Base-by-base conservation (phyloP, 1,140 invertebrate genomes). In the Meloidogyne hapla region DNA sequence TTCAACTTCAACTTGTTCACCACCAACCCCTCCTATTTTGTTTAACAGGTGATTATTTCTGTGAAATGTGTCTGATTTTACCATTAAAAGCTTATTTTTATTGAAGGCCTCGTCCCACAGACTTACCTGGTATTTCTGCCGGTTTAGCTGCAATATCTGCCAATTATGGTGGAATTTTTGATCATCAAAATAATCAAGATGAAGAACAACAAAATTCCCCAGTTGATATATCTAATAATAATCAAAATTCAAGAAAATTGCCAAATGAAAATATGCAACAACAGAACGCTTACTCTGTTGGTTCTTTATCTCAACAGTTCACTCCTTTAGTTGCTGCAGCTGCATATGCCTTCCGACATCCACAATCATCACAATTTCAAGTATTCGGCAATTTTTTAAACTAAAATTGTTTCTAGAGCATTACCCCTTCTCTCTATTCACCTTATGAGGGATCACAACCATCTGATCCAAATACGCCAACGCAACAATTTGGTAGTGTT, bases 111-210 rank as follows among this genome's bases (percentile, higher is more conserved):
- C 28, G 56, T 33, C 21, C 21, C 8, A 18, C 42, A 40, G 15
- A 28, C 48, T 38, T 28, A 5, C 45, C 64, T 23, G 56, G 56
- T 28, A 12, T 73, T 21, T 73, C 71, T 38, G 28, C 71, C 3
- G 71, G 56, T 40, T 38, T 73, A 40, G 71, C 56, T 38, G 23
- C 71, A 18, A 73, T 64, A 23, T 23, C 71, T 42, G 48, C 71
- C 45, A 73, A 73, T n/a, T 73, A 73, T 38, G 71, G 45, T 15
- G 70, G 28, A 42, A 40, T 69, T 56, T 56, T 56, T 33, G 68
- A 33, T 5, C 65, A 67, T 18, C 68, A 69, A 42, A 69, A 72
- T 72, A 63, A 72, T 45, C 33, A 33, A 33, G 69, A 26, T 56
- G 70, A 72, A 15, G n/a, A 42, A 8, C 5, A n/a, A 42, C 65